These are phyloP conservation scores for Rousettus madagascariensis DNA, from an alignment of 2,797 vertebrate genomes.

Conservation along the genomic window DNA sequence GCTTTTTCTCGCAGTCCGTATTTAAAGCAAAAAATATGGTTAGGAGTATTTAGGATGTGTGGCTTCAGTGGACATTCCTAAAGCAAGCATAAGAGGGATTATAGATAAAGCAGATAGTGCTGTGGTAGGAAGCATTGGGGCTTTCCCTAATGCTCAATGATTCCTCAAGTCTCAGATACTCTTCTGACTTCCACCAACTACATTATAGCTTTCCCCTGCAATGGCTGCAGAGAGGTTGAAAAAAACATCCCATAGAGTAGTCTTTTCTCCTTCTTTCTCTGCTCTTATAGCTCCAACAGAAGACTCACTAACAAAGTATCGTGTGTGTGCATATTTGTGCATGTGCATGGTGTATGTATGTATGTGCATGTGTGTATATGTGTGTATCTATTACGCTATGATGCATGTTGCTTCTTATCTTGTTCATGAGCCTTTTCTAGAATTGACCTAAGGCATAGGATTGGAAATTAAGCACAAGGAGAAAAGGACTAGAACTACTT, in stretches of 20 bases:
- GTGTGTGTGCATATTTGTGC: not conserved
- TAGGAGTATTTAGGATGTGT: not conserved
- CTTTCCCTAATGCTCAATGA: not conserved
- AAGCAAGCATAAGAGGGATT: not conserved
- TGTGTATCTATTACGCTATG: not conserved
- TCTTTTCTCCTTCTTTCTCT: not conserved
- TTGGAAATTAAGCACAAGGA: not conserved
- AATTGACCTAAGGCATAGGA: not conserved
- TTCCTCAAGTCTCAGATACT: fast-evolving
- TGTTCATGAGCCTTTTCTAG: not conserved
- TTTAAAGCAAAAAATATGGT: not conserved
- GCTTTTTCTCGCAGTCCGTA: not conserved
- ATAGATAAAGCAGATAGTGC: not conserved
- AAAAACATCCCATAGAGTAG: not conserved
- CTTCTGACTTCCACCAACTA: not conserved
- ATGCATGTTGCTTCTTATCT: not conserved
- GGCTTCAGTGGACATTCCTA: not conserved
- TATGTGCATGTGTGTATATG: not conserved
- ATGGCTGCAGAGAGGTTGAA: not conserved
- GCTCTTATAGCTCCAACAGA: not conserved
- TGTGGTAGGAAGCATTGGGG: not conserved
- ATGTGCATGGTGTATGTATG: not conserved
- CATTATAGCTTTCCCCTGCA: not conserved
- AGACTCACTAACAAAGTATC: not conserved
- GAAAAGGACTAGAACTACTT: not conserved